These are phyloP conservation scores for Poeciliopsis occidentalis DNA, from an alignment of 2,113 vertebrate genomes.

Conservation along the genomic window DNA sequence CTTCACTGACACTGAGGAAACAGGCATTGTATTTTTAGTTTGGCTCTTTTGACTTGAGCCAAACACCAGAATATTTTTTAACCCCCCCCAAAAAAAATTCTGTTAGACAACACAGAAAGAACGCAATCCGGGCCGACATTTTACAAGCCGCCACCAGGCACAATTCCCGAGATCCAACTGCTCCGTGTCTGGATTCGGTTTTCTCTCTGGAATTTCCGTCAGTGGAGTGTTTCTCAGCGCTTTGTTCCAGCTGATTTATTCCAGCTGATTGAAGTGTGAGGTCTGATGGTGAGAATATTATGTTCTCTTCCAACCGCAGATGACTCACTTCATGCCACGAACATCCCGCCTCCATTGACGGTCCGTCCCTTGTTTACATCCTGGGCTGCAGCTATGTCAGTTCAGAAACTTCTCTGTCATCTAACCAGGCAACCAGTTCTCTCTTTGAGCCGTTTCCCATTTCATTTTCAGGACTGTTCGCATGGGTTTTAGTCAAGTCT, in stretches of 20 bases:
- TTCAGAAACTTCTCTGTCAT: too few species aligned
- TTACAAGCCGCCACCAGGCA: slow-evolving; percentile 59
- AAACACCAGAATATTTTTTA: slow-evolving; percentile 48
- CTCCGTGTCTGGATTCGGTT: slow-evolving; percentile 60
- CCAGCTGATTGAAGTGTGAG: slow-evolving; percentile 65
- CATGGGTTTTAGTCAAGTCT: slow-evolving; percentile 50
- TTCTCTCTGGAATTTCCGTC: slow-evolving; percentile 72
- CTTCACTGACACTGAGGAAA: slow-evolving; percentile 30
- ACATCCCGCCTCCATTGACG: slow-evolving; percentile 53
- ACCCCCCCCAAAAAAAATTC: slow-evolving; percentile 22
- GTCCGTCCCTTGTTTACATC: slow-evolving; percentile 65
- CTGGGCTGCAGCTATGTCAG: neutral
- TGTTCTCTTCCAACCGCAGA: slow-evolving; percentile 60
- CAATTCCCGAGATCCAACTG: slow-evolving; percentile 54
- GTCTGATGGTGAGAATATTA: slow-evolving; percentile 57
- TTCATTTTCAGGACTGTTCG: slow-evolving; percentile 53
- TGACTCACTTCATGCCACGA: slow-evolving; percentile 60
- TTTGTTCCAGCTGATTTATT: slow-evolving; percentile 65
- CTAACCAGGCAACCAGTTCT: too few species aligned
- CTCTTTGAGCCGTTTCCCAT: slow-evolving; percentile 41
- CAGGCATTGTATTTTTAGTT: slow-evolving; percentile 24
- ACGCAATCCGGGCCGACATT: slow-evolving; percentile 45
- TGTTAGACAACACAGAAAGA: slow-evolving; percentile 44
- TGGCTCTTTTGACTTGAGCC: slow-evolving; percentile 16
- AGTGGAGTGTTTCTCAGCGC: slow-evolving; percentile 55